These are phyloP conservation scores for Machimus rusticus DNA, from an alignment of 2,888 invertebrate genomes.

Conservation along the genomic window DNA sequence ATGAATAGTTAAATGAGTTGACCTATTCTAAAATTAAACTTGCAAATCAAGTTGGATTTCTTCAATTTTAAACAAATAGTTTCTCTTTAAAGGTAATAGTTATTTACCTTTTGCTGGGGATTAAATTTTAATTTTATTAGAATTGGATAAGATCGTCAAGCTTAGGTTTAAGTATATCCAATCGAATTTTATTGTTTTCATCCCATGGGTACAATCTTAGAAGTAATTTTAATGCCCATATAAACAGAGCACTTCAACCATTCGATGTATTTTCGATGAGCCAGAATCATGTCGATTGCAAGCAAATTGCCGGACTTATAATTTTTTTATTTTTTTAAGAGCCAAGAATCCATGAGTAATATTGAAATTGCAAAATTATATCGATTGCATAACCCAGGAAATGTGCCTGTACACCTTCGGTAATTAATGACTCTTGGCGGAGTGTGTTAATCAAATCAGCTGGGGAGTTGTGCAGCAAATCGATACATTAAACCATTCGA, in stretches of 20 bases:
- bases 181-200: neutral
- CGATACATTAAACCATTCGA: neutral
- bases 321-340: neutral
- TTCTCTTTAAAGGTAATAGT: neutral
- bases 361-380: neutral
- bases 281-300: neutral
- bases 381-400: neutral
- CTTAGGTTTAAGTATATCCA: neutral
- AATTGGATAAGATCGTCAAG: neutral
- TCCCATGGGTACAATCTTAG: neutral
- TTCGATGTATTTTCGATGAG: neutral
- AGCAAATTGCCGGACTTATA: neutral
- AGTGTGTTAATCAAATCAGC: neutral
- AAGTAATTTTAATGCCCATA: neutral
- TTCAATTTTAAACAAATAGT: neutral
- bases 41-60: neutral
- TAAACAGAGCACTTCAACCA: neutral
- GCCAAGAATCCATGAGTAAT: neutral
- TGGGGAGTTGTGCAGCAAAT: neutral
- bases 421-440: neutral
- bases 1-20: neutral
- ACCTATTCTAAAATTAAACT: neutral
- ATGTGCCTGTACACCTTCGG: neutral
- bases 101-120: neutral
- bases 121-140: neutral